Conservation (phyloP, 2,797 vertebrate species). For the Labroides dimidiatus region DNA sequence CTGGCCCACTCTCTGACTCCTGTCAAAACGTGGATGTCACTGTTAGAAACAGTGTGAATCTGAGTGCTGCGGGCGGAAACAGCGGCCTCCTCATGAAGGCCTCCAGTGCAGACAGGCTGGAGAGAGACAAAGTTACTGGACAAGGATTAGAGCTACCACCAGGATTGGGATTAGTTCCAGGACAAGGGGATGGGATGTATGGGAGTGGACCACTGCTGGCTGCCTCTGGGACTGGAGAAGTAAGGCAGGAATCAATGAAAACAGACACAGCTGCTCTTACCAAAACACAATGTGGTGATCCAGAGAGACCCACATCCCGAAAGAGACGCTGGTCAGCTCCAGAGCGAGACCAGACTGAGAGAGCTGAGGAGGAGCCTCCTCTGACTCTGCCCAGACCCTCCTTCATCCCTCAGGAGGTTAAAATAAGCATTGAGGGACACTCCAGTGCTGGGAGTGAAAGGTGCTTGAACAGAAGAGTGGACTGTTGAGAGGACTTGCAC, state of each 20-base stretch:
- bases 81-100: conserved; percentile 89
- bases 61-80: conserved; percentile 69
- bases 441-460: conserved; percentile 93
- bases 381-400: conserved; percentile 95
- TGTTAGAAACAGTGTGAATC: conserved; percentile 58
- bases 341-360: conserved; percentile 93
- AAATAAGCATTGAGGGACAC: conserved; percentile 98
- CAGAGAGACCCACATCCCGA: conserved; percentile 83
- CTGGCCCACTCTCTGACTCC: conserved; percentile 48
- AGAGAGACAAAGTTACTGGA: conserved; percentile 85
- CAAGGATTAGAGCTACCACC: conserved; percentile 71
- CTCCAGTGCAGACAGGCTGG: conserved; percentile 85
- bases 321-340: conserved; percentile 99
- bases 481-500: conserved; percentile 64
- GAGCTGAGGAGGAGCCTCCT: conserved; percentile 92
- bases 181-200: conserved; percentile 55
- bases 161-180: conserved; percentile 52
- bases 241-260: conserved; percentile 86
- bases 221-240: conserved; percentile 86
- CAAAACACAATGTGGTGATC: conserved; percentile 82
- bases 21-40: conserved; percentile 51
- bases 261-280: conserved; percentile 83
- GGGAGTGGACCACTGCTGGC: conserved; percentile 69
- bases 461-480: conserved; percentile 69
- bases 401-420: conserved; percentile 98